These are phyloP conservation scores for Microctenopoma steveboyesi DNA, from an alignment of 2,797 vertebrate species.

Conservation along the genomic window DNA sequence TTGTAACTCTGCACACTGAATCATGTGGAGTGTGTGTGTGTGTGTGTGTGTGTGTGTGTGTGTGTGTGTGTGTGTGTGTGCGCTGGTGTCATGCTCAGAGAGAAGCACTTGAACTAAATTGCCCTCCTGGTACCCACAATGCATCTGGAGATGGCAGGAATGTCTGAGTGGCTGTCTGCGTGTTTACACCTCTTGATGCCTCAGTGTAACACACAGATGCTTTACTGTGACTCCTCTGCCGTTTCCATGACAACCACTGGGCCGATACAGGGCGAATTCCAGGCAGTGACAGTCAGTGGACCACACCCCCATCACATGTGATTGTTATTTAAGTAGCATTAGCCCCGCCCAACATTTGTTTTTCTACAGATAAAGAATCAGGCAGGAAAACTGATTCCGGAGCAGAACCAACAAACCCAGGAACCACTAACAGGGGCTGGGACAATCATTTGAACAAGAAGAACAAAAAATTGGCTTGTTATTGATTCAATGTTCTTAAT, in stretches of 20 bases:
- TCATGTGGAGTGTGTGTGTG: conserved; percentile 44
- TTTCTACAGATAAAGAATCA: no score
- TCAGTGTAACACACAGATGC: conserved; percentile 48
- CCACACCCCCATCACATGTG: neutral
- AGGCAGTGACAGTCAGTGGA: neutral
- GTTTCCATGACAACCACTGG: conserved; percentile 48
- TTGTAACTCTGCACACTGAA: conserved; percentile 67
- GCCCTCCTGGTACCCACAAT: conserved; percentile 70
- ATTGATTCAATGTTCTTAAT: no score
- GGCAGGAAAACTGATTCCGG: no score
- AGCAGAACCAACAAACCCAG: no score
- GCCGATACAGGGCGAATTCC: neutral
- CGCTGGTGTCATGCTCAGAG: conserved; percentile 41
- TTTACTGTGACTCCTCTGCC: conserved; percentile 17
- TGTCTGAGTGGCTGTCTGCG: conserved; percentile 57
- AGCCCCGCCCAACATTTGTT: no score
- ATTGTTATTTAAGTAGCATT: no score
- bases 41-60: neutral
- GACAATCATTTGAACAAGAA: no score
- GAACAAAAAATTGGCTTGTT: no score
- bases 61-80: conserved; percentile 18
- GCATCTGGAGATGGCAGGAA: conserved; percentile 74
- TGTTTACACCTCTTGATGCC: conserved; percentile 49
- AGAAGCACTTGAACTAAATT: conserved; percentile 69
- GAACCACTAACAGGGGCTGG: no score